phyloP scores from a whole-genome alignment of 1,140 invertebrate genomes.

The Zaprionus inermis region DNA sequence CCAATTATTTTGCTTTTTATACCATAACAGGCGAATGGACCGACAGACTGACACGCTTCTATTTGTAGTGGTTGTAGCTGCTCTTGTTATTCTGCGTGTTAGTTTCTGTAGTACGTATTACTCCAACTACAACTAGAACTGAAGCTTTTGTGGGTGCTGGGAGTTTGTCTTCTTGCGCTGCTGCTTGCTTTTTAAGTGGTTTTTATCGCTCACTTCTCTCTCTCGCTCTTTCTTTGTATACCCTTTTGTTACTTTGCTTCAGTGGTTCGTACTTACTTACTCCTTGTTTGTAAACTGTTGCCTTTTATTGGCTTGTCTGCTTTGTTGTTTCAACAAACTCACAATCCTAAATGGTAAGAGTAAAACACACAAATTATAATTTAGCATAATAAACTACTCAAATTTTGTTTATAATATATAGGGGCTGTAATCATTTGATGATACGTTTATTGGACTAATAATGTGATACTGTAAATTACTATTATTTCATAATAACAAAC shows the following conservation, averaged over 20 bases:
- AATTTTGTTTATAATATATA: neutral
- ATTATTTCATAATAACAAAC: neutral
- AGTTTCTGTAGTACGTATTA: constrained; percentile 54
- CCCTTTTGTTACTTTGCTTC: constrained; percentile 36
- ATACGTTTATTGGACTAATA: neutral
- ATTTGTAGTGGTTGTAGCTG: constrained; percentile 43
- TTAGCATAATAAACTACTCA: neutral
- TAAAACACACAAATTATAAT: neutral
- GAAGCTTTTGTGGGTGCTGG: constrained; percentile 30
- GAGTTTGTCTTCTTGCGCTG: constrained; percentile 17
- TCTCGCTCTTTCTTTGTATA: neutral
- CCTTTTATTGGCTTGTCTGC: constrained; percentile 29
- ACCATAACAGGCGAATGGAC: constrained; percentile 46
- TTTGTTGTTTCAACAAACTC: constrained; percentile 12
- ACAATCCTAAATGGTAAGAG: no score
- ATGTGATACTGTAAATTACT: neutral
- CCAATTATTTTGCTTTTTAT: constrained; percentile 80
- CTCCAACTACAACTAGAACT: neutral
- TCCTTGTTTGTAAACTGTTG: constrained; percentile 37
- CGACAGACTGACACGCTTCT: constrained; percentile 26
- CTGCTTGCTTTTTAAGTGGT: constrained; percentile 71
- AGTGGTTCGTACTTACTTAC: constrained; percentile 20
- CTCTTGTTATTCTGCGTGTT: constrained; percentile 63
- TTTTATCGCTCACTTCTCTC: constrained; percentile 70
- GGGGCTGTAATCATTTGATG: neutral